Base-by-base conservation (phyloP, 2,797 vertebrate genomes). In the Thripadectes ignobilis region DNA sequence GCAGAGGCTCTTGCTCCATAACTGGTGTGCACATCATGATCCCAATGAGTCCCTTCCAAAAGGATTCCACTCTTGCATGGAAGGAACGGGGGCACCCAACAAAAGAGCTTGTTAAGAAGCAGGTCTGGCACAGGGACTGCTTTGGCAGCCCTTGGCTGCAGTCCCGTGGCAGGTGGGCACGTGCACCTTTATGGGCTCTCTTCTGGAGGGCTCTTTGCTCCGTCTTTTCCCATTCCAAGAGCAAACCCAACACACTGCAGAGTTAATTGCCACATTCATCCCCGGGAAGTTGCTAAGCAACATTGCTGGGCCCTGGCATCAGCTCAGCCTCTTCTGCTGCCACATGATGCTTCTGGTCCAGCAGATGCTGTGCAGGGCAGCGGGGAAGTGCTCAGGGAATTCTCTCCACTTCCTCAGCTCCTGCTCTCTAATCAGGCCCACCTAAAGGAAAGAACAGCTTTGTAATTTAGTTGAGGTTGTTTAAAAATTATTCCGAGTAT, bases 231-330 rank as follows among this genome's bases (percentile, higher is more conserved):
- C 4, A 1, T 34, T 59, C 49, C 4, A 38, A 84, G 51, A 0
- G 39, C n/a, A 39, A 51, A 45, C 19, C 36, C 7, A 0, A 12
- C 41, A 20, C 52, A 24, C 61, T 49, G 14, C 63, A 58, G 88
- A 73, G 30, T 78, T 67, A 81, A 93, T 90, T 73, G 79, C 32
- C 57, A n/a, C 38, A 89, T 46, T 45, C 90, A 72, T 69, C 57
- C 66, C 80, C 27, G 72, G 69, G 80, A 92, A 85, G 96, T 95
- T 96, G 96, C 96, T 94, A 89, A 97, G 96, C 96, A 96, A 95
- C 95, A 4, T 32, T 38, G 11, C 72, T 46, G 79, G 84, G 67
- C 71, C 38, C 41, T 32, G 4, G 79, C 80, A 38, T 67, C 78
- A 46, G 45, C 21, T 46, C 45, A 22, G 66, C 45, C 80, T 23